These are phyloP conservation scores for Platycnemis pennipes DNA, from an alignment of 2,888 invertebrate species.

Conservation along the genomic window DNA sequence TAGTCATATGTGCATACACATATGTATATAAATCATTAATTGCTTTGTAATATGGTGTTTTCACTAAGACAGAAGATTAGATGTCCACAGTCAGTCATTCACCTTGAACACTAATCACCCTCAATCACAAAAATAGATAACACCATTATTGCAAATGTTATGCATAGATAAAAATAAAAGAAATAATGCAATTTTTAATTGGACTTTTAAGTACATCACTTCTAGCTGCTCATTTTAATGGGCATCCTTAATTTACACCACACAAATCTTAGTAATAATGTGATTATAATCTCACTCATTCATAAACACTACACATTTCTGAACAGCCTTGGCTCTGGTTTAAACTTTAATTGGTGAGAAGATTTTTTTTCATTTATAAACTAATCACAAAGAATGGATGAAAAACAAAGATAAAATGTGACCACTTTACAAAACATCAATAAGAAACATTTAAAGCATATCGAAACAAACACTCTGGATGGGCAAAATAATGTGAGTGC, in stretches of 20 bases:
- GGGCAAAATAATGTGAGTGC: not conserved
- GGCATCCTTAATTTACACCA: constrained; percentile 50
- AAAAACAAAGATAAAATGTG: constrained; percentile 34
- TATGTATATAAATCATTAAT: constrained; percentile 55
- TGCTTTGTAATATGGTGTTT: constrained; percentile 63
- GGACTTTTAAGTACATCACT: constrained; percentile 65
- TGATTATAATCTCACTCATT: not conserved
- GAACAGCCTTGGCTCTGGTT: constrained; percentile 33
- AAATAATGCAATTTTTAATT: constrained; percentile 48
- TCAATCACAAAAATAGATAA: constrained; percentile 64
- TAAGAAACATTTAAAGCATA: not conserved
- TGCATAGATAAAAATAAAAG: constrained; percentile 62
- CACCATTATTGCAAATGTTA: constrained; percentile 60
- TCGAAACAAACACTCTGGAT: constrained; percentile 2
- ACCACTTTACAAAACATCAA: constrained; percentile 27
- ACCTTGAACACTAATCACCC: constrained; percentile 56
- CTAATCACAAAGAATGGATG: constrained; percentile 11
- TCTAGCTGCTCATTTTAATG: constrained; percentile 55
- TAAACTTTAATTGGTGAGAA: constrained; percentile 6
- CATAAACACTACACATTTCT: constrained; percentile 7
- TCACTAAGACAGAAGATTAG: constrained; percentile 62
- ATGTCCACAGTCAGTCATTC: constrained; percentile 67
- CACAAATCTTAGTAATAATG: constrained; percentile 28
- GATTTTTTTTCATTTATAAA: not conserved
- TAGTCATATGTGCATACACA: constrained; percentile 46